Evolutionary conservation across 2,888 invertebrate genomes (phyloP).

Genomic region (Orthonevra nobilis): DNA sequence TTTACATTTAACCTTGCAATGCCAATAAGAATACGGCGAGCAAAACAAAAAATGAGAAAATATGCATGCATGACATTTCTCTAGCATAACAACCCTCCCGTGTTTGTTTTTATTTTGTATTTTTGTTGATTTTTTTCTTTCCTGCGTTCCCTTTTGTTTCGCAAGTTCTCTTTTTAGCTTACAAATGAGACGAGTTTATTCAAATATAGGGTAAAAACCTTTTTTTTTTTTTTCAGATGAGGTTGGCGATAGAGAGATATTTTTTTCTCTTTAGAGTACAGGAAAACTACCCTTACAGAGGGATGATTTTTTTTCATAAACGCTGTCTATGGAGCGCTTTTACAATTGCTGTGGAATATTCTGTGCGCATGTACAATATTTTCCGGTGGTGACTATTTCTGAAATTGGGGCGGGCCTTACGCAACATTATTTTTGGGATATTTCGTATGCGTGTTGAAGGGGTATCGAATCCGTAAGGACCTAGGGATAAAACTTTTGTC

Average conservation of each 20-base stretch:
- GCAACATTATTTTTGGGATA: too few species aligned
- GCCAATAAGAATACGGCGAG: constrained; percentile 25
- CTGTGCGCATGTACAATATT: constrained; percentile 42
- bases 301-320: constrained; percentile 11
- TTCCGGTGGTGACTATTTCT: constrained; percentile 32
- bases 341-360: too few species aligned
- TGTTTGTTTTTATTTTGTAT: constrained; percentile 63
- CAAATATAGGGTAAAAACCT: constrained; percentile 61
- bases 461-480: constrained; percentile 19
- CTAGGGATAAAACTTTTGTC: constrained; percentile 15
- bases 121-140: constrained; percentile 32
- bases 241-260: background rate
- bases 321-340: too few species aligned
- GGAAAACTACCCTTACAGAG: constrained; percentile 43
- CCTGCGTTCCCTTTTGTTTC: constrained; percentile 1
- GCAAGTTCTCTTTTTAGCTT: constrained; percentile 19
- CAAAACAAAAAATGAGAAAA: constrained; percentile 42
- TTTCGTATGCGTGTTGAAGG: background rate
- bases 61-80: constrained; percentile 39
- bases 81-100: constrained; percentile 28
- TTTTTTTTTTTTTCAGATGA: constrained; percentile 8
- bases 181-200: constrained; percentile 42
- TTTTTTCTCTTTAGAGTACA: constrained; percentile 56
- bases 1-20: constrained; percentile 26
- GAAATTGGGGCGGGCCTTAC: constrained; percentile 34